Evolutionary conservation across 1,140 invertebrate genomes (phyloP).

Genomic region (Fopius arisanus): DNA sequence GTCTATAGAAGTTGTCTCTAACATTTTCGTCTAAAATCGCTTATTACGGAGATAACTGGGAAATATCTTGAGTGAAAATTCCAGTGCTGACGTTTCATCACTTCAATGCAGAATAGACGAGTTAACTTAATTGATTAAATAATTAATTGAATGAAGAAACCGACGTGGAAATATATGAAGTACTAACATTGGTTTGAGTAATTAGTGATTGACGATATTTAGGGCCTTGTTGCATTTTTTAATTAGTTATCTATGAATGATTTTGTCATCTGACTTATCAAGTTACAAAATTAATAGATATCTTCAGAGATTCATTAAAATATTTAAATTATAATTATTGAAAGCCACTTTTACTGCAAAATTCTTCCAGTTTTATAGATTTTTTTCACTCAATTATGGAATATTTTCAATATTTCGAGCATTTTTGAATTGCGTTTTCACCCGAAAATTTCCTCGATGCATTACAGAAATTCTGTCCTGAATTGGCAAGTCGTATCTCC

Average conservation of each 20-base stretch:
- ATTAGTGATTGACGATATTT: not conserved
- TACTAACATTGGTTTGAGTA: not conserved
- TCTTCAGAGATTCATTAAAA: too few relatives aligned
- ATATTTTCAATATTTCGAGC: not conserved
- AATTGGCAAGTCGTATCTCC: too few relatives aligned
- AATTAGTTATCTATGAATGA: not conserved
- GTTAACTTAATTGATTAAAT: not conserved
- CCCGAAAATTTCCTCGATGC: too few relatives aligned
- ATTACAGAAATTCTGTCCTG: not conserved
- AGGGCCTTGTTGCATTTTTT: not conserved
- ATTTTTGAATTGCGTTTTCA: not conserved
- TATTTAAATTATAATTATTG: too few relatives aligned
- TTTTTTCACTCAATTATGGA: conserved; percentile 5
- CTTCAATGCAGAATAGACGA: not conserved
- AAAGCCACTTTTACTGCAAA: not conserved
- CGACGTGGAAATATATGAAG: not conserved
- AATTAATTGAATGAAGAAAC: not conserved
- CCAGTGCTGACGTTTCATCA: not conserved
- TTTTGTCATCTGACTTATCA: not conserved
- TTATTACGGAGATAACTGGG: not conserved
- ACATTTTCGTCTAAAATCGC: too few relatives aligned
- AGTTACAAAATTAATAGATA: conserved; percentile 21
- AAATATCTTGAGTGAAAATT: not conserved
- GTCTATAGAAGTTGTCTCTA: too few relatives aligned
- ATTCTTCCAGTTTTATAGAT: conserved; percentile 9